Conservation (phyloP, 2,888 invertebrate genomes). For the Graphium colonna region DNA sequence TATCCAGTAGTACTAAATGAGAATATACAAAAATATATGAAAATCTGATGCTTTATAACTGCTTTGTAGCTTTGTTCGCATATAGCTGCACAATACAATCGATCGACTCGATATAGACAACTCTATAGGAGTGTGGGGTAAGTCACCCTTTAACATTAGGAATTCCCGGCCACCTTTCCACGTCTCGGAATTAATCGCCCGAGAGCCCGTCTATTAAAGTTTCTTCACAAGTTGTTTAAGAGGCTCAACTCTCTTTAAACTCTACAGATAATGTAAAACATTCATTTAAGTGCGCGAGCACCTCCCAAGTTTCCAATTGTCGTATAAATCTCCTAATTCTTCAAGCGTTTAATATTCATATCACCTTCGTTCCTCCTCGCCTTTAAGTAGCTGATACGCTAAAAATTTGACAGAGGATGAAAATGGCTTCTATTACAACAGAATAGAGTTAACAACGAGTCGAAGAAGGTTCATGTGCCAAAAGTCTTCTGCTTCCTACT, state of each 20-base stretch:
- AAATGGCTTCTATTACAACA: constrained; percentile 6
- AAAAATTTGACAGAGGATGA: neutral
- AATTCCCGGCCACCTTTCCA: constrained; percentile 71
- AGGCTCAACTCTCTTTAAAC: constrained; percentile 71
- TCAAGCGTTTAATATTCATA: constrained; percentile 79
- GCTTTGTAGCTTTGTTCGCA: no score
- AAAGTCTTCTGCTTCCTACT: no score
- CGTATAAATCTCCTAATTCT: constrained; percentile 77
- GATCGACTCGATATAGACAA: neutral
- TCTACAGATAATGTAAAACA: constrained; percentile 77
- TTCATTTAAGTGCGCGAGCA: constrained; percentile 72
- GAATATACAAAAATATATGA: neutral
- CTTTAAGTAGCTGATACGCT: constrained; percentile 1
- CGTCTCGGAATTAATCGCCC: constrained; percentile 75
- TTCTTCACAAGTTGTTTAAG: constrained; percentile 74
- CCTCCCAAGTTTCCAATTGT: constrained; percentile 66
- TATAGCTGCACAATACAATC: neutral
- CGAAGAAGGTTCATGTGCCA: no score
- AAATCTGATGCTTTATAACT: no score
- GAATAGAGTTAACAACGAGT: neutral
- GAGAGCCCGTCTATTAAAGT: constrained; percentile 76
- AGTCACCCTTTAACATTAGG: constrained; percentile 67
- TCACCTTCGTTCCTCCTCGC: constrained; percentile 42
- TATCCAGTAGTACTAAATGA: neutral
- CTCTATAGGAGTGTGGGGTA: constrained; percentile 27